phyloP scores from a whole-genome alignment of 2,113 vertebrate species.

The Poicephalus gulielmi region DNA sequence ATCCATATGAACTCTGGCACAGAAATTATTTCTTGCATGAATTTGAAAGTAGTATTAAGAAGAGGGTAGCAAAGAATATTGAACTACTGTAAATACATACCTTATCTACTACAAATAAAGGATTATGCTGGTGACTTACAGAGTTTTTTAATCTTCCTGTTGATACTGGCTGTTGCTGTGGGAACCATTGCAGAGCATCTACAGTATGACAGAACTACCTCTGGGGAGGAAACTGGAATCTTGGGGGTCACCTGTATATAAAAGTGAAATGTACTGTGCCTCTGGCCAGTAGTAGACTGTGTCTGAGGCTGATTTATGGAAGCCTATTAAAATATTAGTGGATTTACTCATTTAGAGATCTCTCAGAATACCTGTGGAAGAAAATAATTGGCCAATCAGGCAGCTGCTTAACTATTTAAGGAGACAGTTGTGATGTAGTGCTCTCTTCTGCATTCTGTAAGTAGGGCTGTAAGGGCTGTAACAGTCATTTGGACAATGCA shows the following conservation, averaged over 20 bases:
- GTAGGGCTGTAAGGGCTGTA: neutral
- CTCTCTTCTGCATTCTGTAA: neutral
- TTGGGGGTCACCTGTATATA: neutral
- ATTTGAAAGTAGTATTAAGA: constrained; percentile 13
- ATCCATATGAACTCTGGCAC: neutral
- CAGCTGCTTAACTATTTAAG: neutral
- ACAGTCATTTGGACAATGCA: neutral
- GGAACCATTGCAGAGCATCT: neutral
- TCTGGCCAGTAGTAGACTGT: neutral
- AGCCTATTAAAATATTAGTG: neutral
- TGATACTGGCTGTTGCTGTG: neutral
- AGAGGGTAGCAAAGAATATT: neutral
- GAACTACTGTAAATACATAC: neutral
- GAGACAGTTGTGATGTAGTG: neutral
- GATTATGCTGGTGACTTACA: neutral
- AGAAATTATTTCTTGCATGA: neutral
- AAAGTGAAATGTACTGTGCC: neutral
- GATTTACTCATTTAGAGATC: neutral
- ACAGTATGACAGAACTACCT: neutral
- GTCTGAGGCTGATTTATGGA: neutral
- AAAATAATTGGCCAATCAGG: neutral
- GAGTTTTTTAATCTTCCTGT: neutral
- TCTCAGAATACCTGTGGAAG: neutral
- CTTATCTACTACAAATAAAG: neutral
- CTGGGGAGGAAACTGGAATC: neutral